These are phyloP conservation scores for Syrista parreyssii DNA, from an alignment of 2,888 invertebrate genomes.

Conservation along the genomic window DNA sequence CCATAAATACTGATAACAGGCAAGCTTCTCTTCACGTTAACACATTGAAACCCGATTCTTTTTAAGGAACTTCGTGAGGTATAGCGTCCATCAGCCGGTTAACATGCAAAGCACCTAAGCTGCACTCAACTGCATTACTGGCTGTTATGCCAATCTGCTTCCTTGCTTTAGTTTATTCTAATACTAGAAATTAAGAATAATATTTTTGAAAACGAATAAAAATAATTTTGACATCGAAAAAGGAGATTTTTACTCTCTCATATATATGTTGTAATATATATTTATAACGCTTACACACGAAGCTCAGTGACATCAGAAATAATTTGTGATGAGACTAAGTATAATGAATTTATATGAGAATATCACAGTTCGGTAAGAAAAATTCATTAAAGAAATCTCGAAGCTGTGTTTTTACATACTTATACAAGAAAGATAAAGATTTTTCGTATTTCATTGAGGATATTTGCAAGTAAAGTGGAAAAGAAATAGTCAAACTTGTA, in stretches of 20 bases:
- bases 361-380: not conserved
- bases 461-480: not conserved
- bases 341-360: not conserved
- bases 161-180: not conserved
- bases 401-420: not conserved
- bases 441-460: not conserved
- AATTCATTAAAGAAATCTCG: not conserved
- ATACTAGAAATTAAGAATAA: not conserved
- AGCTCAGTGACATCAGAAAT: not conserved
- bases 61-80: constrained; percentile 6
- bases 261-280: not conserved
- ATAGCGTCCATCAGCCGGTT: constrained; percentile 17
- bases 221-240: not conserved
- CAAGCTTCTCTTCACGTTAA: constrained; percentile 15
- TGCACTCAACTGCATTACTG: not conserved
- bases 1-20: constrained; percentile 14
- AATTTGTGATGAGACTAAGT: not conserved
- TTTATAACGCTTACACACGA: not conserved
- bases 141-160: not conserved
- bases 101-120: not conserved
- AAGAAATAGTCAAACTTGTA: not conserved
- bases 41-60: constrained; percentile 11
- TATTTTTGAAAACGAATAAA: not conserved
- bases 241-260: not conserved
- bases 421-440: not conserved